Conservation (phyloP, 2,113 vertebrate species). For the Heterochromis multidens region DNA sequence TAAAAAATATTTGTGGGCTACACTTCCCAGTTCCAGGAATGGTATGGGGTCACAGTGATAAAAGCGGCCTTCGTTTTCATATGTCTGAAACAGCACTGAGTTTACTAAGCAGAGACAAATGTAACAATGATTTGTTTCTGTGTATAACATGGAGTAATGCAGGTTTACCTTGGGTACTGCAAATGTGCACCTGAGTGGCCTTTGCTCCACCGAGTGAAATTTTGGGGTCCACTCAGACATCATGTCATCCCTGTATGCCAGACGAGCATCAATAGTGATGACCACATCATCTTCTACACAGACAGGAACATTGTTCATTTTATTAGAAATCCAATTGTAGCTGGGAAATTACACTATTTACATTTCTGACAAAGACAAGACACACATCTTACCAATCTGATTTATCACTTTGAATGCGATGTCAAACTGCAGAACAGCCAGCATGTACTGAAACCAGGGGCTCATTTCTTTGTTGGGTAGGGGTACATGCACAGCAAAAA, state of each 20-base stretch:
- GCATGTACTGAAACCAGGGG: slow-evolving; percentile 94
- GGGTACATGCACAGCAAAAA: slow-evolving; percentile 86
- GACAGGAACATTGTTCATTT: not conserved
- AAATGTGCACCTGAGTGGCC: slow-evolving; percentile 19
- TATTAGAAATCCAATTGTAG: not conserved
- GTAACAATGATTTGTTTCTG: not conserved
- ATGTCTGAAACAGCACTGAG: not conserved
- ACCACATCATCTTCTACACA: slow-evolving; percentile 22
- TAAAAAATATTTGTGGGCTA: slow-evolving; percentile 40
- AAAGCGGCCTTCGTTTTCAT: slow-evolving; percentile 36
- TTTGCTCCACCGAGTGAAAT: slow-evolving; percentile 24
- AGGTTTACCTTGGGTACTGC: slow-evolving; percentile 20
- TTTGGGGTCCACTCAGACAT: slow-evolving; percentile 10
- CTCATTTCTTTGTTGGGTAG: slow-evolving; percentile 87
- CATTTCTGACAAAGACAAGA: not conserved
- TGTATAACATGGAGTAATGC: not conserved
- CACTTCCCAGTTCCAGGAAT: slow-evolving; percentile 34
- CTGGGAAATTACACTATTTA: not conserved
- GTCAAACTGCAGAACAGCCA: slow-evolving; percentile 88
- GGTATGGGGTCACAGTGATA: slow-evolving; percentile 35
- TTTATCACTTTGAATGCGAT: slow-evolving; percentile 89
- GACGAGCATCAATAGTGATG: slow-evolving; percentile 26
- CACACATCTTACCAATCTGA: slow-evolving; percentile 80
- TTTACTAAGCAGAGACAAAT: not conserved
- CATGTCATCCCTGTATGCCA: slow-evolving; percentile 15